These are phyloP conservation scores for Rachycentron canadum DNA, from an alignment of 2,797 vertebrate genomes.

Conservation along the genomic window DNA sequence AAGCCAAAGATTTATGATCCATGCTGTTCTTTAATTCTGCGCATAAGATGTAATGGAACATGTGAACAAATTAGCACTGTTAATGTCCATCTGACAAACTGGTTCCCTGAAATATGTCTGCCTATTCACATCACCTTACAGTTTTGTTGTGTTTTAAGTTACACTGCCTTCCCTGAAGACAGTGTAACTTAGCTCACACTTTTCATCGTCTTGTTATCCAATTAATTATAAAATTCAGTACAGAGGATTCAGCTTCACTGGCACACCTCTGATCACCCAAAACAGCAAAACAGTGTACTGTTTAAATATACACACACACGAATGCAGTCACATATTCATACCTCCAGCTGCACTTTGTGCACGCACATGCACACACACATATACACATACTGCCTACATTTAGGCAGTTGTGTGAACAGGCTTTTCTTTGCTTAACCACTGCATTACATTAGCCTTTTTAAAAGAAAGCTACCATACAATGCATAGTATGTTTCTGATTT, in stretches of 20 bases:
- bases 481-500: slow-evolving; percentile 24
- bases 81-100: neutral
- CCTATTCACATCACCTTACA: neutral
- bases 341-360: slow-evolving; percentile 4
- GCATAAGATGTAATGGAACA: slow-evolving; percentile 22
- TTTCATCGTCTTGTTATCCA: neutral
- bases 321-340: slow-evolving; percentile 2
- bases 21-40: neutral
- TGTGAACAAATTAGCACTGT: neutral
- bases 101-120: neutral
- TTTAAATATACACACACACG: slow-evolving; percentile 10
- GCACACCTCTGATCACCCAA: neutral
- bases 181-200: neutral
- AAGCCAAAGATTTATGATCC: slow-evolving; percentile 30
- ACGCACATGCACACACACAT: slow-evolving; percentile 3
- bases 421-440: slow-evolving; percentile 23
- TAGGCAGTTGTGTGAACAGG: slow-evolving; percentile 31
- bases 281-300: slow-evolving; percentile 2
- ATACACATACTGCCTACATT: slow-evolving; percentile 17
- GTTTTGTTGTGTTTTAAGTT: neutral
- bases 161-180: neutral
- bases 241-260: slow-evolving; percentile 5
- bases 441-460: slow-evolving; percentile 30
- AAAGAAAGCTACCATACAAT: slow-evolving; percentile 15
- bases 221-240: neutral